Evolutionary conservation across 2,888 invertebrate genomes (phyloP), one percentile per base, ranked within the genome.

Genomic region (Carpatolechia fugitivella): DNA sequence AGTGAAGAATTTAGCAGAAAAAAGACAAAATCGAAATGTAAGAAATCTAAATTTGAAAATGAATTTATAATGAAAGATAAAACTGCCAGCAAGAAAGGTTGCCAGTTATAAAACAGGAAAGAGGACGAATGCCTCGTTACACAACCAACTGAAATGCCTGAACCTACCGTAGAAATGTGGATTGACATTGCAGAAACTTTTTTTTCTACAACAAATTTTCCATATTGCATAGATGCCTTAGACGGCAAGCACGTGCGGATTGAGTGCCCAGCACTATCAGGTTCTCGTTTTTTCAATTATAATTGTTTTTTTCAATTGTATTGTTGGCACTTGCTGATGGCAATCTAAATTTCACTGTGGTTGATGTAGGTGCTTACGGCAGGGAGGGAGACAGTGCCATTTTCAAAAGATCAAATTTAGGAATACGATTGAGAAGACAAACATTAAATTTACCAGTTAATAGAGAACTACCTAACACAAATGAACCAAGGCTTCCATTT

Each of bases 161-260:
- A 56, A 56, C 64, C 67, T 31, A 60, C 61, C 29, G 56, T 59
- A 58, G 59, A 64, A 50, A 59, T 61, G 50, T 69, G 65, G 66
- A 48, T 62, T 38, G 51, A 58, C 14, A 63, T 67, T 33, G 60
- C 64, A 52, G 18, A 55, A 29, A 55, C 54, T 36, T 68, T 62
- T 57, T 38, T 56, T 33, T 50, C 33, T 33, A 6, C 13, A 24
- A 54, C 62, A 46, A 57, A 69, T 31, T 70, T 70, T 62, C 65
- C 66, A n/a, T 58, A 70, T 53, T 58, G 58, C 52, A 44, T 55
- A 18, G 62, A 62, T 51, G 54, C 59, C 30, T 50, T 70, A 11
- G 66, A 65, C 58, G 66, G 69, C 14, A 68, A 68, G 56, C 67
- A 70, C 55, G 60, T 70, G 13, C 51, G 54, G 18, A 59, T 62